Base-by-base conservation (phyloP, 1,140 invertebrate species). In the Meloidogyne chitwoodi region DNA sequence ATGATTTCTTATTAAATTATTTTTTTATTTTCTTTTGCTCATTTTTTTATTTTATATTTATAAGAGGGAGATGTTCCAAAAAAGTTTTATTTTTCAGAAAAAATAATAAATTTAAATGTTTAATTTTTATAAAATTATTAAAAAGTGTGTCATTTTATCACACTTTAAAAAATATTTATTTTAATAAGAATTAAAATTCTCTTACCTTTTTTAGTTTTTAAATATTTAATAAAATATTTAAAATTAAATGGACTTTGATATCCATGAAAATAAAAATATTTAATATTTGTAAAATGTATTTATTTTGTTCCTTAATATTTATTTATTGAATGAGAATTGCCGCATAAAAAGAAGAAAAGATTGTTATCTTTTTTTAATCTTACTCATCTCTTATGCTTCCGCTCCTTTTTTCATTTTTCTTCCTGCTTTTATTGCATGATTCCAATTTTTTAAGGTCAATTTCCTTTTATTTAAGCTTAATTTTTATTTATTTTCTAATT, bases 241-340 rank as follows among this genome's bases (percentile, higher is more conserved):
- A n/a, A n/a, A n/a, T n/a, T n/a, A 73, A 73, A 69, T 38, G 71
- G 26, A 73, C 48, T 62, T 29, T 29, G 63, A 61, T 27, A 34
- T 29, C 31, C 31, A 69, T 29, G 31, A 56, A 56, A 56, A n/a
- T n/a, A 56, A 41, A 41, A 41, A 41, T 41, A 14, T 14, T 56
- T 56, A 0, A 19, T 12, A 41, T 16, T 44, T 44, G 41, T 56
- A 56, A n/a, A 56, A 56, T 56, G n/a, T n/a, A 22, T n/a, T 6
- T 56, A 22, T 22, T 19, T 48, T 56, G 12, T 56, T 56, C 48
- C 48, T 56, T 38, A 38, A n/a, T 14, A 41, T 41, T 41, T 19
- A 48, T 56, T 56, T n/a, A 56, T 44, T 44, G 12, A 56, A 56
- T 8, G 19, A 56, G 10, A 56, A 56, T 56, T 56, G 48, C 48